Percentiles rank a stretch among this genome's conserved stretches.
These are phyloP conservation scores for Tetragonula clypearis DNA, from an alignment of 1,140 invertebrate genomes.

Conservation along the genomic window DNA sequence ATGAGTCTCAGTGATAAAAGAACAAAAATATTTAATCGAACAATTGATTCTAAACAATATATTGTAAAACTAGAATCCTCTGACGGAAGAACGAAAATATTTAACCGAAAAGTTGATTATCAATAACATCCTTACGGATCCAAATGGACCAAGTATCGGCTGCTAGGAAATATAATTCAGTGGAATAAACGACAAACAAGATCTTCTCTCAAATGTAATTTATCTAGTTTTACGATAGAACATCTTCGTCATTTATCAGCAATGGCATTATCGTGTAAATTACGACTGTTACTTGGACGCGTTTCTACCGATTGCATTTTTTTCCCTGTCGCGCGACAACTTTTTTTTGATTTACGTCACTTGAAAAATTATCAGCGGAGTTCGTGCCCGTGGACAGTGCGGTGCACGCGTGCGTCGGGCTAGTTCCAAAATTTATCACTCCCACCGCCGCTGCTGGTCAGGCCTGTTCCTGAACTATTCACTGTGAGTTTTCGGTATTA, in stretches of 20 bases:
- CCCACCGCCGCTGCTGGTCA: background rate
- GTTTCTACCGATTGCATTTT: background rate
- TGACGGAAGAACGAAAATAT: too few species aligned
- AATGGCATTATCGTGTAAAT: background rate
- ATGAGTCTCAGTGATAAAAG: background rate
- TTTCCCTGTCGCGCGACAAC: background rate
- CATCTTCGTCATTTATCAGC: background rate
- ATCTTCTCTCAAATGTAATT: too few species aligned
- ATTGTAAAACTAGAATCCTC: too few species aligned
- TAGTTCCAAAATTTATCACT: slow-evolving; percentile 60
- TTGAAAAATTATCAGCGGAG: slow-evolving; percentile 61
- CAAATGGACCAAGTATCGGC: too few species aligned
- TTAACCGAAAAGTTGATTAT: too few species aligned
- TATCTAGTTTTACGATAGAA: too few species aligned
- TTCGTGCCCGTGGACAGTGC: slow-evolving; percentile 27
- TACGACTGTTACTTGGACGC: background rate
- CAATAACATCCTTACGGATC: too few species aligned
- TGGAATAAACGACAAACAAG: background rate
- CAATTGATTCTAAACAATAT: too few species aligned
- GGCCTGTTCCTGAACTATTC: slow-evolving; percentile 57
- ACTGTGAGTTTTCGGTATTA: slow-evolving; percentile 68
- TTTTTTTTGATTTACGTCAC: slow-evolving; percentile 58
- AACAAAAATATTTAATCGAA: background rate
- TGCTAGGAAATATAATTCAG: background rate
- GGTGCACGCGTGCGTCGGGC: slow-evolving; percentile 23